Evolutionary conservation across 23 tunicate species (phyloP), one percentile per base, ranked within the genome.

Genomic region (Corella eumyota): DNA sequence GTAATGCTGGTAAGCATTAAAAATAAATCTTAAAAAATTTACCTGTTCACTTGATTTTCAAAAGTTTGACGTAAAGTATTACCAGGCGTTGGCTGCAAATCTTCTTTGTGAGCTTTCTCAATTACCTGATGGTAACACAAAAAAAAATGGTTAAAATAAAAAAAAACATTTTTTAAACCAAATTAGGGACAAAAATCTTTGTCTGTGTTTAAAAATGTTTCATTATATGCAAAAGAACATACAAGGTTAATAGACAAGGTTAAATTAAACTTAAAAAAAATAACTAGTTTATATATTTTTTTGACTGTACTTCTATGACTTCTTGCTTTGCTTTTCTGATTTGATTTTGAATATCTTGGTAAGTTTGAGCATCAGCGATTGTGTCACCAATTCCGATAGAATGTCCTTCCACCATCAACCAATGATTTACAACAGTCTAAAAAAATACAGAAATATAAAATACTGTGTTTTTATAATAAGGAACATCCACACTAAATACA

Each of bases 331-430:
- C 93, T 60, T 84, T 84, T 15, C 90, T 65, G 72, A 93, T 93
- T 52, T 93, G 99, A 40, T 69, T 79, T 70, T 93, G 99, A 73
- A 93, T 93, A 34, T 93, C 99, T 50, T 84, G 76, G 52, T 93
- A 93, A 13, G 99, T 93, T 45, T 93, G 99, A 1, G 94, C 94
- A 69, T 93, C 99, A 46, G 99, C 99, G 58, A 93, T 93, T 21
- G 99, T 93, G 56, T 93, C 99, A 5, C 99, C 99, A 62, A 93
- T 93, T 65, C 99, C 99, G 46, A 93, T 93, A 13, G 99, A 93
- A 79, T 93, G 99, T 21, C 99, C 99, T 60, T 93, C 99, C 9
- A 77, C 58, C 82, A 85, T 79, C 62, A 93, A 64, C 99, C 99
- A 93, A 54, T 78, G 64, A 60, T 93, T 93, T 45, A 93, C 93